Percentiles rank a stretch among this genome's conserved stretches.
Evolutionary conservation across 2,113 vertebrate genomes (phyloP).

Genomic region (Elephas maximus): DNA sequence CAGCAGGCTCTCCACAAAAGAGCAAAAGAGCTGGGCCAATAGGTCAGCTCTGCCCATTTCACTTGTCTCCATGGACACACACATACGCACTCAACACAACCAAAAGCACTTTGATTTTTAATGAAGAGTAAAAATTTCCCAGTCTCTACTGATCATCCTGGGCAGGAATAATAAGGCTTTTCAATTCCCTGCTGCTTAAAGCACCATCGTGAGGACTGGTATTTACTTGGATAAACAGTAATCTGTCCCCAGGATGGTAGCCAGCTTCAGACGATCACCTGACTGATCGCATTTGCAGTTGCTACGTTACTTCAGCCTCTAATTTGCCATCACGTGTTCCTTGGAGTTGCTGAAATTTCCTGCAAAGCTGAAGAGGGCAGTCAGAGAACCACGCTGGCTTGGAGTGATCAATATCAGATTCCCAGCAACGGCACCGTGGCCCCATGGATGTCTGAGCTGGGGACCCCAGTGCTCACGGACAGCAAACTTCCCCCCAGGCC

Average conservation of each 20-base stretch:
- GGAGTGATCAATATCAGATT: background rate
- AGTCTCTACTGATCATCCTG: background rate
- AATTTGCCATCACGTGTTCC: conserved; percentile 32
- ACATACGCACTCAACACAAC: background rate
- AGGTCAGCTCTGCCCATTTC: background rate
- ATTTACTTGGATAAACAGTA: conserved; percentile 46
- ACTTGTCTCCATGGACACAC: background rate
- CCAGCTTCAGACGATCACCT: background rate
- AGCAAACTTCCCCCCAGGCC: background rate
- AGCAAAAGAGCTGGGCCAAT: background rate
- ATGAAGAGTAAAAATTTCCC: background rate
- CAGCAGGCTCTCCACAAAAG: background rate
- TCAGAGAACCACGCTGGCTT: background rate
- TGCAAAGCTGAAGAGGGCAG: background rate
- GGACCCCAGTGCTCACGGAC: background rate
- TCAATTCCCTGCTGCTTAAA: background rate
- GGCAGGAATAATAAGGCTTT: background rate
- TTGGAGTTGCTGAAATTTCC: background rate
- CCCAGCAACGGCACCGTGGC: background rate
- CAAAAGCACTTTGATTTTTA: conserved; percentile 9
- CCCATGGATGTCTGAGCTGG: background rate
- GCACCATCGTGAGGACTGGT: background rate
- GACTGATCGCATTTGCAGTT: conserved; percentile 21
- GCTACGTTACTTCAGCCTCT: conserved; percentile 53
- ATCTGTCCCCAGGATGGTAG: conserved; percentile 36